Evolutionary conservation across 2,888 invertebrate genomes (phyloP), one percentile per base, ranked within the genome.

Genomic region (Schizaphis graminum): DNA sequence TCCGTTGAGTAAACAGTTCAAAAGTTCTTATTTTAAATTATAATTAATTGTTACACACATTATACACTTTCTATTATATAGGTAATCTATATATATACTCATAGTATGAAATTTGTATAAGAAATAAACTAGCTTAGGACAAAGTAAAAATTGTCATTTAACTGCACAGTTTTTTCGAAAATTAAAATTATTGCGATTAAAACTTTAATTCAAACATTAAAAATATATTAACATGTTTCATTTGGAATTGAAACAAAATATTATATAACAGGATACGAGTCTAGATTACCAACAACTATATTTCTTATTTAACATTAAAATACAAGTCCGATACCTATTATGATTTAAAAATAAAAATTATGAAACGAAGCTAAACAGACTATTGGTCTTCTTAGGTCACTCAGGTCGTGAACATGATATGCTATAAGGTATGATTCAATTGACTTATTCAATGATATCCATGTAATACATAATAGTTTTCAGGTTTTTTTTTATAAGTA

Each of bases 281-380:
- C 0, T n/a, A 67, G n/a, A 67, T 67, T 16, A 67, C n/a, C 5
- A n/a, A 67, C n/a, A 67, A 67, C n/a, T 67, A 67, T n/a, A 67
- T 67, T 16, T 67, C n/a, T n/a, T n/a, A 67, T n/a, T 67, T n/a
- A 67, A 67, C n/a, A 67, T n/a, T 67, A n/a, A 67, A 67, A 67
- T 67, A 67, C n/a, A 16, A 67, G 3, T 67, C 61, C 28, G n/a
- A 67, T 67, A 67, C 16, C n/a, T n/a, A 16, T 67, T 67, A 67
- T n/a, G 67, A 16, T 16, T 67, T n/a, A 67, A 61, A 61, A 67
- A 67, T 61, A n/a, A n/a, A n/a, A 67, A 16, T 16, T 67, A n/a
- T 16, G 3, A n/a, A n/a, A n/a, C 1, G n/a, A 67, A 67, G 16
- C 67, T 16, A 67, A n/a, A 67, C 67, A 67, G 67, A 67, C n/a